Evolutionary conservation across 2,888 invertebrate species (phyloP).

Genomic region (Caenorhabditis afra): DNA sequence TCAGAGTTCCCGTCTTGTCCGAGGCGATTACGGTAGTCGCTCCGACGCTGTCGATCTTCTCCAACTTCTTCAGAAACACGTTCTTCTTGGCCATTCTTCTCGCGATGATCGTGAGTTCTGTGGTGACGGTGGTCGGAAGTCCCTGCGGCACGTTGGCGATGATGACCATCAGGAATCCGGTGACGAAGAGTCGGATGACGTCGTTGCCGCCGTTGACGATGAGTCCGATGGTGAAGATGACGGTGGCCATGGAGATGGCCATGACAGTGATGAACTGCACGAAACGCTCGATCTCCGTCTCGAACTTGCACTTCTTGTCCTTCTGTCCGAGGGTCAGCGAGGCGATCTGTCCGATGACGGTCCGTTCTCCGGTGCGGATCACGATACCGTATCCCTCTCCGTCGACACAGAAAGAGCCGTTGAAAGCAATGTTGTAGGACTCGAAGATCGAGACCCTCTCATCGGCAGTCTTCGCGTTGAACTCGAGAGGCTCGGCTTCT

Average conservation of each 20-base stretch:
- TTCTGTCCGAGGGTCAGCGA: constrained; percentile 67
- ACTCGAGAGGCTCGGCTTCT: constrained; percentile 75
- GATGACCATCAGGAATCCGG: constrained; percentile 73
- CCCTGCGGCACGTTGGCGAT: constrained; percentile 75
- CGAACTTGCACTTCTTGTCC: constrained; percentile 64
- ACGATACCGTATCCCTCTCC: constrained; percentile 75
- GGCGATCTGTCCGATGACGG: constrained; percentile 73
- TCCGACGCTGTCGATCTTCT: constrained; percentile 68
- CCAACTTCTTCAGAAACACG: constrained; percentile 70
- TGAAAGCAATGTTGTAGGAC: constrained; percentile 67
- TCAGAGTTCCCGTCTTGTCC: constrained; percentile 70
- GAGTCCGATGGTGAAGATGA: constrained; percentile 69
- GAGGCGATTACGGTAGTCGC: constrained; percentile 67
- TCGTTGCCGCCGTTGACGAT: constrained; percentile 63
- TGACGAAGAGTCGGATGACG: constrained; percentile 71
- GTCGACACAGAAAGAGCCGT: constrained; percentile 75
- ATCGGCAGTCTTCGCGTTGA: constrained; percentile 64
- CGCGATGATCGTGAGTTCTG: constrained; percentile 70
- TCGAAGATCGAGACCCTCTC: constrained; percentile 63
- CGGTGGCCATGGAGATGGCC: constrained; percentile 71
- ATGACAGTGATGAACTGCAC: constrained; percentile 72
- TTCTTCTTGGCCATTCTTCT: constrained; percentile 67
- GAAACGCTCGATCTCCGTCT: constrained; percentile 71
- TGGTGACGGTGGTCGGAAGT: constrained; percentile 67
- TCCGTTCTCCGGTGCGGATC: constrained; percentile 68